Base-by-base conservation (phyloP, 2,113 vertebrate species). In the Rafetus swinhoei region DNA sequence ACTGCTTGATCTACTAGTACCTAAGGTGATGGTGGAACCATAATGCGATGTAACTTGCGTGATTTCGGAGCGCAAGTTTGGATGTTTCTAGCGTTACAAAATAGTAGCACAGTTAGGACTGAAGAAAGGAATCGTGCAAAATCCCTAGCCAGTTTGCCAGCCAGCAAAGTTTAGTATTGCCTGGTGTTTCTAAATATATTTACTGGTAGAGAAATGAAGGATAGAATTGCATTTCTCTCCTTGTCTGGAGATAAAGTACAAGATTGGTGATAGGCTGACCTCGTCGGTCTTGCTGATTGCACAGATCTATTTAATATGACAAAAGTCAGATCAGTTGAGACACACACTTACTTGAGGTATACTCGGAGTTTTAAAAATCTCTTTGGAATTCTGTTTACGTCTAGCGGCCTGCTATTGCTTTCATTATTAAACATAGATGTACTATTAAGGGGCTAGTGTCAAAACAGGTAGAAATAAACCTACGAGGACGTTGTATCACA, bases 231-330 rank as follows among this genome's bases (percentile, higher is more conserved):
- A 21, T 94, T 93, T 93, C 81, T 89, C 83, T 81, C 74, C 83
- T 83, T 88, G 94, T 80, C 95, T 85, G 87, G 87, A 92, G 93
- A 94, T 84, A 83, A 92, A 90, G 81, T 5, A 29, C 1, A 87
- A 94, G 93, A 95, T 95, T 87, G 93, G 93, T 50, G 55, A 81
- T 65, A 90, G 83, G 39, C 88, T 79, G 84, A 87, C 81, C 79
- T 95, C 94, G 60, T 93, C 94, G 55, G 85, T 93, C 92, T 95
- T 95, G 88, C 92, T 59, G 85, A 89, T 91, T 2, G 13, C 89
- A 12, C 52, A 57, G n/a, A 90, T 96, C 91, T 97, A 50, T 94
- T 96, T 86, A 79, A 54, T 90, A 92, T 81, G 95, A 88, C 76
- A 39, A 84, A 93, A 97, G 87, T 90, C 94, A 81, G 79, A 90